Base-by-base conservation (phyloP, 2,113 vertebrate species). In the Microcebus jonahi region DNA sequence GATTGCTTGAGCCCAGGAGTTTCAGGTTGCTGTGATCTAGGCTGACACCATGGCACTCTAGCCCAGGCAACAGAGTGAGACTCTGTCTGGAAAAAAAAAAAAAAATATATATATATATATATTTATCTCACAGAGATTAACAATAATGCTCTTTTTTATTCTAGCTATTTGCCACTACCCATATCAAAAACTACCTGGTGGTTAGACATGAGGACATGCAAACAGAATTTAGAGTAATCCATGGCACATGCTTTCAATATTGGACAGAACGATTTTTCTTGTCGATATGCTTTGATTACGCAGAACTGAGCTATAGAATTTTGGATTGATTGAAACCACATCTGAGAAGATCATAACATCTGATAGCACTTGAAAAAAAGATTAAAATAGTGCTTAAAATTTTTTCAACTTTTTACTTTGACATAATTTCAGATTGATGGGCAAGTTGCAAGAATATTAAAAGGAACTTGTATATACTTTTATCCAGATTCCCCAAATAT, bases 171-270 rank as follows among this genome's bases (percentile, higher is more conserved):
- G 31, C 11, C 55, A 18, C 45, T 34, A 7, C 17, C 5, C 17
- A 9, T 17, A 15, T 57, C 3, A 42, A 48, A 39, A 57, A 61
- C 18, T 39, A 2, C 29, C 8, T 50, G 13, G 10, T 36, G 4
- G 13, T 89, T 61, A 42, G 23, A 25, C 15, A 3, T 36, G 6
- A 85, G n/a, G 13, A 23, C 3, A 2, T 6, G 34, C 42, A 53
- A 53, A 25, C 31, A 48, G 48, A 87, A 31, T 8, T 57, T 50
- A 53, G 15, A 20, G 75, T n/a, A 59, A 57, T 6, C 7, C 31
- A 5, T 8, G 34, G 5, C 21, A 48, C 1, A 39, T 0, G 0
- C 11, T 18, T 31, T 87, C 57, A 48, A 3, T 10, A 31, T n/a
- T 25, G 29, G 36, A 8, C 34, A 36, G 10, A 88, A 20, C 14